Conservation (phyloP, 1,140 invertebrate species). For the Meloidogyne chitwoodi region DNA sequence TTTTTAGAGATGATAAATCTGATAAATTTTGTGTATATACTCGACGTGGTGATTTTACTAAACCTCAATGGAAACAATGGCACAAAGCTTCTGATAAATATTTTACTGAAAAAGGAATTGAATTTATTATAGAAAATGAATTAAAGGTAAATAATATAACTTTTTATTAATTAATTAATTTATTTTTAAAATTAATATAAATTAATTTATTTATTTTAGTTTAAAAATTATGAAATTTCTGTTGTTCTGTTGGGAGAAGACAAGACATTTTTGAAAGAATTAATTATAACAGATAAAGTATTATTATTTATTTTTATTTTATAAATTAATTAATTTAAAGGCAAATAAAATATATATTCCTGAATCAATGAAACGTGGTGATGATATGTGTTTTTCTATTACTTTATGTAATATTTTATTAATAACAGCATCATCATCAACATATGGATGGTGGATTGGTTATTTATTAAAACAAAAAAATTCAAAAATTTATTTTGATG, state of each 20-base stretch:
- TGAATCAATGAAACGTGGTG: conserved; percentile 11
- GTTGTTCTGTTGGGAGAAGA: conserved; percentile 7
- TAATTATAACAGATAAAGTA: background rate
- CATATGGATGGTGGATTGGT: conserved; percentile 37
- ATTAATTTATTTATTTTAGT: background rate
- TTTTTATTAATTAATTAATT: background rate
- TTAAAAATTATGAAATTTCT: background rate
- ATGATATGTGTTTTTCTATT: conserved; percentile 24
- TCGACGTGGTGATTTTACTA: conserved; percentile 8
- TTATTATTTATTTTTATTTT: background rate
- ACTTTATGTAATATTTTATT: conserved; percentile 24
- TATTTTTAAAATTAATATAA: background rate
- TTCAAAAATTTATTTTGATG: background rate
- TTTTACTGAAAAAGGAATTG: background rate
- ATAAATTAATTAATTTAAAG: background rate
- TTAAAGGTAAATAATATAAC: conserved; percentile 12
- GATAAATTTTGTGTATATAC: conserved; percentile 17
- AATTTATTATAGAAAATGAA: conserved; percentile 2
- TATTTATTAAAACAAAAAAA: conserved; percentile 22
- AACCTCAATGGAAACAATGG: background rate
- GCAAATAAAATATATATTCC: conserved; percentile 7
- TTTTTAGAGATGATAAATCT: background rate
- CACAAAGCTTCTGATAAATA: background rate
- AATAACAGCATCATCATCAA: conserved; percentile 19
- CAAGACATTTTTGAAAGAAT: background rate